A percentile compares a stretch with the other conserved stretches of the same genome.
phyloP scores from a whole-genome alignment of 2,113 vertebrate genomes.

The Ictalurus furcatus region DNA sequence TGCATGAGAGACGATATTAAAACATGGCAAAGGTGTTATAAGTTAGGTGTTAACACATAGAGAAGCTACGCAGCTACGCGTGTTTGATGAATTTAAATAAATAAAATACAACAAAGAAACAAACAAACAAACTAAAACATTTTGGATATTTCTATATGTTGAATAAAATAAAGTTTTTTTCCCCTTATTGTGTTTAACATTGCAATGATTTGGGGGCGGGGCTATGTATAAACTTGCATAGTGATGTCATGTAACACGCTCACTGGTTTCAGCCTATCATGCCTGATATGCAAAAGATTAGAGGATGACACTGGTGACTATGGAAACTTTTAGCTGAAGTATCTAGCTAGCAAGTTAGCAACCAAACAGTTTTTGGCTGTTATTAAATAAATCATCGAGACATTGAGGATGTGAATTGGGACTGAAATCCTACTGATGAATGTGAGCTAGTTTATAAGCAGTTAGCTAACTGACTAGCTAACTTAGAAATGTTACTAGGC shows the following conservation, averaged over 20 bases:
- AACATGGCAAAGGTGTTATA: not conserved
- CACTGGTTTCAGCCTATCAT: not conserved
- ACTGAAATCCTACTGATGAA: not conserved
- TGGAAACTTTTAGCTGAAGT: not conserved
- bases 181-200: not conserved
- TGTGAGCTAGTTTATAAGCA: not conserved
- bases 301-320: not conserved
- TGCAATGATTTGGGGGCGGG: not conserved
- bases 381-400: not conserved
- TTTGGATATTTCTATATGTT: not conserved
- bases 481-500: not conserved
- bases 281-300: not conserved
- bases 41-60: not conserved
- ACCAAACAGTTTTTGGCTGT: not conserved
- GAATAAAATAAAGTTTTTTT: not conserved
- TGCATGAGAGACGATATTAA: not conserved
- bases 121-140: not conserved
- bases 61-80: not conserved
- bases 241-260: not conserved
- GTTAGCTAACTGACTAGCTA: not conserved
- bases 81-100: not conserved
- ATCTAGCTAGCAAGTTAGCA: not conserved
- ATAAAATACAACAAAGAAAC: not conserved
- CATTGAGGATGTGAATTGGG: not conserved
- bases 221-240: not conserved